Percentiles rank a stretch among this genome's conserved stretches.
Evolutionary conservation across 1,140 invertebrate genomes (phyloP).

Genomic region (Xylocopa sonorina): DNA sequence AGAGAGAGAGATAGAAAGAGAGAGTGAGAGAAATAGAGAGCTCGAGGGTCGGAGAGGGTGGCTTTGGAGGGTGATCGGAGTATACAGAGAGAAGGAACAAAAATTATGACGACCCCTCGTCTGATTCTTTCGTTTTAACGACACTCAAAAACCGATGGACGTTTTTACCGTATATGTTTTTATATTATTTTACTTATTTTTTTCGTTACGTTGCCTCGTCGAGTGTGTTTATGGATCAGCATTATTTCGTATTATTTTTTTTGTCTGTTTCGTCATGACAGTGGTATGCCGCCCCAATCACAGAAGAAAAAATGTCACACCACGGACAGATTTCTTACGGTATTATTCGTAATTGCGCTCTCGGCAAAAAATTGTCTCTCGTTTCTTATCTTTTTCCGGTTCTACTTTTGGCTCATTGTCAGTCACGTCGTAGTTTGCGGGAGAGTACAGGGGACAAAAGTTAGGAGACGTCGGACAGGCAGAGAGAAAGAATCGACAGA

Average conservation of each 20-base stretch:
- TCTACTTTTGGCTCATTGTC: conserved; percentile 53
- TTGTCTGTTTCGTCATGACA: conserved; percentile 73
- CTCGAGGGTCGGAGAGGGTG: conserved; percentile 17
- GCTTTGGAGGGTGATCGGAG: conserved; percentile 30
- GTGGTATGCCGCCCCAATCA: conserved; percentile 87
- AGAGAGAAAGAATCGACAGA: conserved; percentile 24
- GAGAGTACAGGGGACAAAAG: conserved; percentile 58
- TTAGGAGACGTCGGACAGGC: conserved; percentile 50
- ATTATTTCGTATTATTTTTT: conserved; percentile 33
- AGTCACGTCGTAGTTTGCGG: conserved; percentile 66
- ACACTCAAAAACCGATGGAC: conserved; percentile 85
- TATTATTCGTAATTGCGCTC: conserved; percentile 69
- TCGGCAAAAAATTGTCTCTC: conserved; percentile 71
- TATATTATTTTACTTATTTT: background rate
- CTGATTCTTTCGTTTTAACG: conserved; percentile 78
- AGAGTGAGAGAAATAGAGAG: conserved; percentile 55
- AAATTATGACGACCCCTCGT: conserved; percentile 77
- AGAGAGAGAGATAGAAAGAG: conserved; percentile 23
- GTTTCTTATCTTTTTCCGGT: conserved; percentile 53
- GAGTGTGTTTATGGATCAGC: conserved; percentile 36
- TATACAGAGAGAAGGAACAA: conserved; percentile 64
- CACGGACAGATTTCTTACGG: conserved; percentile 76
- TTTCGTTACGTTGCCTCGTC: conserved; percentile 35
- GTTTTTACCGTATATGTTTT: conserved; percentile 70
- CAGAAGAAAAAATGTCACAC: conserved; percentile 88